Evolutionary conservation across 2,797 vertebrate species (phyloP), one percentile per base, ranked within the genome.

Genomic region (Myiotriccus ornatus): DNA sequence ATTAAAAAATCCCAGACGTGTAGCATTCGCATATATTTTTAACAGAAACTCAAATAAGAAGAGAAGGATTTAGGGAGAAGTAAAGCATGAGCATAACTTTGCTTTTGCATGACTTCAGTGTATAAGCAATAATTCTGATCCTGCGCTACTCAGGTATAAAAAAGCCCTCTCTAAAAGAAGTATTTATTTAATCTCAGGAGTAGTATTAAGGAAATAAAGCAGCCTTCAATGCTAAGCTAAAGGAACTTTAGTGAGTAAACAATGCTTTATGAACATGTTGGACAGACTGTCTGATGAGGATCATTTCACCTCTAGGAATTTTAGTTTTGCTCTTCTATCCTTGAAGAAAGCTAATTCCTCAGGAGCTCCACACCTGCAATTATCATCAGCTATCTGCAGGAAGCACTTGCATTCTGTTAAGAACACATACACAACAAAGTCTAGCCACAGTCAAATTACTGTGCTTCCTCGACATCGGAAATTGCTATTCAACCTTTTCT

Each of bases 71-170:
- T 73, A 8, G 15, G 22, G 30, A 84, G 22, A 80, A 55, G 7
- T 27, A 70, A 91, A 82, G 23, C 41, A 37, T 0, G 0, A 87
- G 6, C 0, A 0, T 27, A 71, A 47, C 18, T 63, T 75, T 10
- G 24, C 4, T 82, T 90, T 67, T 50, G 27, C 25, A 10, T 59
- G 50, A 63, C 30, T 55, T 55, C 59, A 55, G 32, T 22, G 12
- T 16, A 62, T 20, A 65, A 76, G n/a, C 25, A 87, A 44, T 24
- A 43, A 6, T 60, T 78, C 27, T 27, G 30, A 65, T 39, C 21
- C 35, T 52, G 14, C 23, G 44, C 34, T 60, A 70, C 52, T 64
- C 19, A 2, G 10, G 8, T 37, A 55, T 55, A 27, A 43, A 65
- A 68, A 34, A 55, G 2, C 28, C 41, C n/a, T 71, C 6, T 25